Evolutionary conservation across 2,888 invertebrate genomes (phyloP), one percentile per base, ranked within the genome.

Genomic region (Cheilosia pagana): DNA sequence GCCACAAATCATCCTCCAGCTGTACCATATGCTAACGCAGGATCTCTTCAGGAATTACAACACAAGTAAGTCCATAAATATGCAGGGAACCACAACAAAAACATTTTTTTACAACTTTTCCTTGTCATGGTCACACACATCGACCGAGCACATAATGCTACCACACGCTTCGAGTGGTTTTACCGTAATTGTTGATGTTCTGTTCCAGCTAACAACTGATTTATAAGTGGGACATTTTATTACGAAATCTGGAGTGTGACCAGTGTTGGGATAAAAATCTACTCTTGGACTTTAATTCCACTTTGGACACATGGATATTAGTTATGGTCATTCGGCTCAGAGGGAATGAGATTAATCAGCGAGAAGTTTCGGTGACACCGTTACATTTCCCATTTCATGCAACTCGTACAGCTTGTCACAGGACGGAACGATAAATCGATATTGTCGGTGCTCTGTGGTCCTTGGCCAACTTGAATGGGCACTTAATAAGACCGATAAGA

Each of bases 1-100:
- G 0, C 96, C 96, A 0, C 95, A 96, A 90, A 94, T 95, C 48
- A 90, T 95, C 31, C 92, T 95, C 87, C 96, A 93, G 90, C 93
- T 93, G 19, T 94, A 94, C 89, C 92, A 96, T 88, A 93, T 96
- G 90, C 93, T 95, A 70, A 91, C 93, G 43, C 93, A 94, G 87
- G 93, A 93, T 39, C 90, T 93, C 31, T 92, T 94, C 65, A 91
- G 93, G 5, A 93, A 93, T 60, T 93, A 93, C 89, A 94, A 95
- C 88, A 95, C 95, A 92, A 94, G 96, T 96, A 92, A 89, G 89
- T 88, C 3, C 12, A 12, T 63, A n/a, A 4, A 1, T 8, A n/a
- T 45, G 21, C 31, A 14, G 25, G 60, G 0, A 12, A 1, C 14
- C 16, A 35, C 14, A n/a, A 19, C 35, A 43, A 74, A 14, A 23